Conservation (phyloP, 2,888 invertebrate species). For the Steromphala cineraria region DNA sequence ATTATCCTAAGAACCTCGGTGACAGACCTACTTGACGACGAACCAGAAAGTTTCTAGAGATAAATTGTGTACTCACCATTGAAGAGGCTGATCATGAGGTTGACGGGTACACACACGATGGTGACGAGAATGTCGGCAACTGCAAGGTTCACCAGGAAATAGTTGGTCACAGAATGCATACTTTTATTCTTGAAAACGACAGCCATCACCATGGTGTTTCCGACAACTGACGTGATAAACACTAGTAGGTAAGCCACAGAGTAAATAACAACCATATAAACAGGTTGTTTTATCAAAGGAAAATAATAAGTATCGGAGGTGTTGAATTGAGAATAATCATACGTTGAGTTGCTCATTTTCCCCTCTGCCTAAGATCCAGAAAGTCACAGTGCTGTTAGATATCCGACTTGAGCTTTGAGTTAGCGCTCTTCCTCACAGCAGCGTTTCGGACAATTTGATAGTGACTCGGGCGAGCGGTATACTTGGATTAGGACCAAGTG, state of each 20-base stretch:
- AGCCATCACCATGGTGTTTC: conserved; percentile 74
- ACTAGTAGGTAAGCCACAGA: conserved; percentile 71
- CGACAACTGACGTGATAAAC: conserved; percentile 72
- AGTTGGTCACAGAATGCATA: conserved; percentile 74
- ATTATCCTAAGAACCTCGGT: no score
- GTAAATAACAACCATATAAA: conserved; percentile 63
- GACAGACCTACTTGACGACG: no score
- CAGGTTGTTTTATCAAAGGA: conserved; percentile 49
- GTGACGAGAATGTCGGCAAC: conserved; percentile 67
- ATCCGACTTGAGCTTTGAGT: no score
- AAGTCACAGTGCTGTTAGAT: no score
- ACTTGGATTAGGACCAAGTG: no score
- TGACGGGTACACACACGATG: conserved; percentile 64
- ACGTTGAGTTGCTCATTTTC: no score
- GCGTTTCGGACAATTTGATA: no score
- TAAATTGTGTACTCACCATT: conserved; percentile 52
- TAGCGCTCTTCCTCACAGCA: no score
- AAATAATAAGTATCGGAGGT: conserved; percentile 1
- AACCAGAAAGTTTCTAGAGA: neutral
- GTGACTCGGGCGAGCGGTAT: no score
- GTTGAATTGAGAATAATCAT: no score
- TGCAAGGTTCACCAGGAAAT: conserved; percentile 70
- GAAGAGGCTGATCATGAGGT: conserved; percentile 60
- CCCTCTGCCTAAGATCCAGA: no score
- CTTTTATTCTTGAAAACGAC: conserved; percentile 71